Evolutionary conservation across 2,797 vertebrate genomes (phyloP), one percentile per base, ranked within the genome.

Genomic region (Denticeps clupeoides): DNA sequence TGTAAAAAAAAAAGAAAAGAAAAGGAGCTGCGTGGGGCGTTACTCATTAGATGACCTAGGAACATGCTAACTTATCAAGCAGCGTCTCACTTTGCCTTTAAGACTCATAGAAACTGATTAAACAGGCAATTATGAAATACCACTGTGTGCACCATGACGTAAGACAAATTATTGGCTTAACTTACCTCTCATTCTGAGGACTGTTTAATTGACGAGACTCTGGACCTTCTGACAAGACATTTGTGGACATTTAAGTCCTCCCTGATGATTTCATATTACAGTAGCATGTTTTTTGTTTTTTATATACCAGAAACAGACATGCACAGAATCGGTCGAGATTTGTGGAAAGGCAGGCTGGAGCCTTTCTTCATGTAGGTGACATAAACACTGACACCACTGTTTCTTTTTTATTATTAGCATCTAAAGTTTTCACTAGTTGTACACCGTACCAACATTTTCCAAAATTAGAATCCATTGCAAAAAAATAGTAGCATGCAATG

Each of bases 401-500:
- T 65, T 65, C 63, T 67, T 73, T 54, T 70, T 68, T 62, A 73
- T 72, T 73, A 53, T 68, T 68, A 71, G 71, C 50, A 56, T 73
- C 75, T 74, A 65, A 74, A 74, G 47, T 73, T 79, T 74, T 75
- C 70, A 76, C 72, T 69, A 75, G 74, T 67, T 70, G 78, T 68
- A 82, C 80, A 83, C 79, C 62, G 79, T 80, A 83, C 80, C 78
- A 78, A 81, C 83, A 15, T 38, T 63, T 47, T 49, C 49, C 52
- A 62, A 48, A 60, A 61, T 63, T 7, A 38, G 51, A 47, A 72
- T 69, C 80, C 76, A 79, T 81, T 81, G 78, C 79, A 82, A 80
- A 80, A 82, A 57, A 57, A 78, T 75, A 81, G 69, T 74, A 75
- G 80, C 80, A 84, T 84, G 81, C 80, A 81, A 81, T 82, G 81